Base-by-base conservation (phyloP, 2,888 invertebrate genomes). In the Drosophila mercatorum region DNA sequence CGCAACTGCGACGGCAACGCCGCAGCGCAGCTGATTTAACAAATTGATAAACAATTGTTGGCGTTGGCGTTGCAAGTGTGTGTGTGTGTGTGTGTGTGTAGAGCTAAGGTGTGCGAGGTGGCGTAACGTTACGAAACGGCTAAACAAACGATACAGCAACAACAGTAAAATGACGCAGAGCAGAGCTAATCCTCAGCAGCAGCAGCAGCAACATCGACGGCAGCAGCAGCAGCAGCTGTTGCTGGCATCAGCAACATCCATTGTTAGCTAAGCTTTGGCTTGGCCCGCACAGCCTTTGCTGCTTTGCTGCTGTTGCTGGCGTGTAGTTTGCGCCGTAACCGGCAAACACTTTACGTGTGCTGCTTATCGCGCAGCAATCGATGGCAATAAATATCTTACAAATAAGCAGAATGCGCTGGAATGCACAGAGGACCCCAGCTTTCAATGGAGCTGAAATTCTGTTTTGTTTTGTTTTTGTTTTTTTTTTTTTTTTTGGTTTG, bases 351-450 rank as follows among this genome's bases (percentile, higher is more conserved):
- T 91, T 91, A 91, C 90, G 92, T 92, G 92, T 92, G 91, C 81
- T 81, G 83, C 90, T 92, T 93, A 92, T 93, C 92, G 89, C 83
- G 87, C 85, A 81, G 83, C 92, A 92, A 93, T 92, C 92, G 91
- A 91, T 91, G 92, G 93, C 92, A 92, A 92, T 92, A 92, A 92
- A 92, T 92, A 93, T 92, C 92, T 92, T 92, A 92, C 92, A 92
- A 92, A 92, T 93, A 93, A 92, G 92, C 92, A 92, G 91, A 92
- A 92, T 92, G 92, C 91, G 91, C 91, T 90, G 92, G 92, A 91
- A 92, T 92, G 90, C 88, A 52, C 69, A 49, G 51, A 69, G 68
- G 40, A 55, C 5, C 52, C 52, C 52, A 53, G 8, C 43, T 43
- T 34, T 57, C 43, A 43, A 26, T 44, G 44, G 44, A 57, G 44